Evolutionary conservation across 1,140 invertebrate genomes (phyloP).

Genomic region (Aphelenchoides besseyi): DNA sequence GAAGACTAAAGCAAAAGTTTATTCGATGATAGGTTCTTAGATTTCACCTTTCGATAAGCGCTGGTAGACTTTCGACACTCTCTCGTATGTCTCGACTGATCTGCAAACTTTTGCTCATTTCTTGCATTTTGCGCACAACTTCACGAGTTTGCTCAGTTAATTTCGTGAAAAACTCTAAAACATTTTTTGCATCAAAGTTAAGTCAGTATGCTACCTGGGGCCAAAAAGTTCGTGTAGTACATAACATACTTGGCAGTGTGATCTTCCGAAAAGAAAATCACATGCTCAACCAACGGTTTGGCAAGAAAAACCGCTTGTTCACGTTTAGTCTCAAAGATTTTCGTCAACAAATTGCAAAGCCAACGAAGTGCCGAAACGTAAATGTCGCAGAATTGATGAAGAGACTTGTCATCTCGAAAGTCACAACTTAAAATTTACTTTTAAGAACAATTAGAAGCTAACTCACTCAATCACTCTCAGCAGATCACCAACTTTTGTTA

Average conservation of each 20-base stretch:
- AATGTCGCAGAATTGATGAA: slow-evolving; percentile 1
- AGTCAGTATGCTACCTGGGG: background rate
- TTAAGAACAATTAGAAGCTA: background rate
- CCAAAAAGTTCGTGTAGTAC: background rate
- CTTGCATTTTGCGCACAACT: background rate
- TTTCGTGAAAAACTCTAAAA: background rate
- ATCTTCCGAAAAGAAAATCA: background rate
- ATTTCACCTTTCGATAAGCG: background rate
- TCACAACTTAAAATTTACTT: background rate
- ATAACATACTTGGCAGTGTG: background rate
- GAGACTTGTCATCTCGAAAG: slow-evolving; percentile 1
- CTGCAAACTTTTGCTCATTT: slow-evolving; percentile 3
- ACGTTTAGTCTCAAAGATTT: background rate
- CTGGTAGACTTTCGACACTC: background rate
- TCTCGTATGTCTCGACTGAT: background rate
- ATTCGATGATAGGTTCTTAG: background rate
- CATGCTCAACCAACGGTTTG: background rate
- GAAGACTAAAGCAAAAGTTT: slow-evolving; percentile 16
- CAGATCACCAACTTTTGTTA: background rate
- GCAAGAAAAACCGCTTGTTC: slow-evolving; percentile 2
- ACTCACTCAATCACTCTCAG: background rate
- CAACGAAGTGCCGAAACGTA: background rate
- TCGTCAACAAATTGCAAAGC: background rate
- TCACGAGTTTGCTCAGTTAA: background rate
- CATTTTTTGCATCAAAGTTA: background rate